Evolutionary conservation across 23 tunicate species (phyloP).

Genomic region (Clavelina lepadiformis): DNA sequence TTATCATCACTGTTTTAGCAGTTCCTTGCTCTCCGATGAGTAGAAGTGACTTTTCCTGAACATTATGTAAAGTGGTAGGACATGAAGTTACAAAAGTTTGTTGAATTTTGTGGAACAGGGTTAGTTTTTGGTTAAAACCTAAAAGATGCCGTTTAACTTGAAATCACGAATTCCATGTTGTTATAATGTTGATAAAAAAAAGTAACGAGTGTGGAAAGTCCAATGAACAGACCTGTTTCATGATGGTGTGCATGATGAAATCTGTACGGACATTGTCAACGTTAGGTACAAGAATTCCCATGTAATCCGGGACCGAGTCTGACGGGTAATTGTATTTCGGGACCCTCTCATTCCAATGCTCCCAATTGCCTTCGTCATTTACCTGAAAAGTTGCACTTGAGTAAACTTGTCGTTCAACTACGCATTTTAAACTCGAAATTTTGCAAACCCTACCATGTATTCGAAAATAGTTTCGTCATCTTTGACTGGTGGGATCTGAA

Average conservation of each 20-base stretch:
- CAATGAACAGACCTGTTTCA: constrained; percentile 73
- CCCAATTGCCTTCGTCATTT: constrained; percentile 92
- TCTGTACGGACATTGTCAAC: constrained; percentile 98
- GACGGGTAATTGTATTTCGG: constrained; percentile 89
- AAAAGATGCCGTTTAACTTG: neutral
- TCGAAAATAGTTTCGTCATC: constrained; percentile 98
- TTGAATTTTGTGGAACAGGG: no score
- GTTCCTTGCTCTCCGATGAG: constrained; percentile 99
- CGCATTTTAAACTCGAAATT: constrained; percentile 1
- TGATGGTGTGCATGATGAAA: constrained; percentile 81
- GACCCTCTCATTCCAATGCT: constrained; percentile 83
- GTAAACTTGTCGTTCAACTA: neutral
- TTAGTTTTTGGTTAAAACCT: no score
- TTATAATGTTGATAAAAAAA: neutral
- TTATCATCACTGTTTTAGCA: constrained; percentile 99
- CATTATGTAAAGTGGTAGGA: neutral
- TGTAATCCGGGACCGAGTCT: constrained; percentile 94
- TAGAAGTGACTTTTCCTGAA: constrained; percentile 84
- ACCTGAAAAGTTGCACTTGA: constrained; percentile 35
- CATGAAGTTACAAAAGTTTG: no score
- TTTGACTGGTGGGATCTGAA: constrained; percentile 62
- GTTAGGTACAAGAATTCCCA: constrained; percentile 91
- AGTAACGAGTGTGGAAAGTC: neutral
- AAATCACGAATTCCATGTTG: neutral
- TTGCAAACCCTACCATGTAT: constrained; percentile 53